Base-by-base conservation (phyloP, 2,113 vertebrate genomes). In the Labrus mixtus region DNA sequence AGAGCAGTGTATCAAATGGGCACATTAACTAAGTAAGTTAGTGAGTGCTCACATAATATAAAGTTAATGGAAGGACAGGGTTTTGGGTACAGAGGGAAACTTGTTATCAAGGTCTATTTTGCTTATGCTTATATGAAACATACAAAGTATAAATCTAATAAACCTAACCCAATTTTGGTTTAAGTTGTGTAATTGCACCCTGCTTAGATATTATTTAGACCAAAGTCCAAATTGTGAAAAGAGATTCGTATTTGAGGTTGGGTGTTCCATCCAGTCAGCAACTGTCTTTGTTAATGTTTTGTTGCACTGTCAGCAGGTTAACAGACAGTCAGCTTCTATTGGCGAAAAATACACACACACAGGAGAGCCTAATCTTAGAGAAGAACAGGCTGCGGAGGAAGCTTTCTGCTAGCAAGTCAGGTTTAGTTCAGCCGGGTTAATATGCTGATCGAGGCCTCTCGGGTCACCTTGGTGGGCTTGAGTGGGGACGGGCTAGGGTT, bases 401-500 rank as follows among this genome's bases (percentile, higher is more conserved):
- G 46, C 56, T 67, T 68, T 12, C 54, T 60, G 29, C 22, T 29
- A 8, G 58, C 33, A 33, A 43, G 51, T 68, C 43, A 41, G 22
- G 23, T 59, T 56, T 61, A 79, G 39, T 43, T 46, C 37, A 48
- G 68, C 70, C 19, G 3, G 45, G 17, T 29, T 48, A 67, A 82
- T 70, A 64, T 62, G 73, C 65, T 80, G 75, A 85, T 50, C 20
- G 50, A 79, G 80, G 53, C 50, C 68, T 57, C 36, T 23, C 15
- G 73, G 85, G 84, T 88, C 84, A 88, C 85, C 89, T 89, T 90
- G 81, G 68, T 39, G 69, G 45, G 59, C 58, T 23, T 3, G n/a
- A 72, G 63, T 33, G 36, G 46, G 64, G 60, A 41, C 12, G 37
- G 57, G 53, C 53, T 43, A 41, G 60, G 75, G 41, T 29, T n/a